A percentile compares a stretch with the other conserved stretches of the same genome.
Evolutionary conservation across 2,797 vertebrate genomes (phyloP).

Genomic region (Molothrus aeneus): DNA sequence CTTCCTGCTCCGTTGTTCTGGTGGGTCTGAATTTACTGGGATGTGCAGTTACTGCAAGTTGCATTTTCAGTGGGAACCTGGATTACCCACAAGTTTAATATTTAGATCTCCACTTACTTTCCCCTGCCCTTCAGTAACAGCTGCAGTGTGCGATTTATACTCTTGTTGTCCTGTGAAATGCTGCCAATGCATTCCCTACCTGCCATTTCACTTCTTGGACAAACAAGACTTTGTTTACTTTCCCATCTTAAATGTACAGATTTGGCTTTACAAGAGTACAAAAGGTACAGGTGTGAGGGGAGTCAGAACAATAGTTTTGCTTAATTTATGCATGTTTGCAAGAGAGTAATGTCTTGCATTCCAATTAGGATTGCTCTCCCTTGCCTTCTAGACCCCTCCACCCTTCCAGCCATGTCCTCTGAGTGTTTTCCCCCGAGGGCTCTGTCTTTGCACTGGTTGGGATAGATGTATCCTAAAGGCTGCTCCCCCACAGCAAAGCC

Average conservation of each 20-base stretch:
- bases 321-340: background rate
- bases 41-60: background rate
- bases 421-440: background rate
- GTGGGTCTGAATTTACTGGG: background rate
- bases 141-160: background rate
- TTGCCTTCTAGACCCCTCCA: background rate
- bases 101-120: background rate
- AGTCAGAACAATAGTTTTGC: background rate
- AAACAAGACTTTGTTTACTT: constrained; percentile 27
- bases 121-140: background rate
- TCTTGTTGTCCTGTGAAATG: background rate
- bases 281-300: background rate
- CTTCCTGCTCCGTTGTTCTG: background rate
- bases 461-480: background rate
- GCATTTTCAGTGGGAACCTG: background rate
- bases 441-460: background rate
- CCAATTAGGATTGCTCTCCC: background rate
- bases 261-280: background rate
- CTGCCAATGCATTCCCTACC: background rate
- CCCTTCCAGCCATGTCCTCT: fast-evolving
- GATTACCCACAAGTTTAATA: background rate
- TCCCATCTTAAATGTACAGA: background rate
- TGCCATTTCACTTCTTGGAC: background rate
- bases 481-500: background rate
- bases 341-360: background rate